Conservation (phyloP, 2,797 vertebrate species). For the Chelon labrosus region DNA sequence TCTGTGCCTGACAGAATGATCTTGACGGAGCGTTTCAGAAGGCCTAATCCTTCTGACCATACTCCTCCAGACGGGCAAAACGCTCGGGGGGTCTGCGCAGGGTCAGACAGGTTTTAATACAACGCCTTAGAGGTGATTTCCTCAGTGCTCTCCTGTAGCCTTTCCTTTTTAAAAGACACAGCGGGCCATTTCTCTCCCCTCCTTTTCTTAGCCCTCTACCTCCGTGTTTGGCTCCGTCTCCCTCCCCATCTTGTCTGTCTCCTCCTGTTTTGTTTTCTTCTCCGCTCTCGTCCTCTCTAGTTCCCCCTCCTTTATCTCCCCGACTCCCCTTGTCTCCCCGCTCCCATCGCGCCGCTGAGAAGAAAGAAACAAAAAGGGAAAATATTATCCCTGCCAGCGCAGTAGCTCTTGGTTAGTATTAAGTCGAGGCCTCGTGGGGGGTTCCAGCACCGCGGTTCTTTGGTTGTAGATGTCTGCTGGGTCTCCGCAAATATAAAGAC, state of each 20-base stretch:
- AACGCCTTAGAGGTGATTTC: conserved; percentile 77
- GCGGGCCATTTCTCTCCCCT: conserved; percentile 61
- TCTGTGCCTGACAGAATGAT: conserved; percentile 84
- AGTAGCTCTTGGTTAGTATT: conserved; percentile 74
- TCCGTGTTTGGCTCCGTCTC: conserved; percentile 39
- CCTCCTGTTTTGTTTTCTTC: conserved; percentile 61
- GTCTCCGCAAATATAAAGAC: conserved; percentile 67
- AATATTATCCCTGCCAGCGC: conserved; percentile 74
- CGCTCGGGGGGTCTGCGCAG: conserved; percentile 76
- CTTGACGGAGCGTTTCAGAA: conserved; percentile 87
- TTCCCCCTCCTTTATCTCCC: conserved; percentile 65
- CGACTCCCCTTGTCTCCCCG: conserved; percentile 60
- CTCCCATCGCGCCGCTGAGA: conserved; percentile 56
- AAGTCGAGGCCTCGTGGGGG: conserved; percentile 72
- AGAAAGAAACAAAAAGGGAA: conserved; percentile 71
- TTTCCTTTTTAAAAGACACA: conserved; percentile 75
- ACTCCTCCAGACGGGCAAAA: conserved; percentile 81
- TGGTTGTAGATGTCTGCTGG: conserved; percentile 66
- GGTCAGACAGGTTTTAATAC: conserved; percentile 82
- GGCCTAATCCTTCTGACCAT: conserved; percentile 82
- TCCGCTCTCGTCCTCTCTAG: conserved; percentile 49
- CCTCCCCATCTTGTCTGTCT: conserved; percentile 48
- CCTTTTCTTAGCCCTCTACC: conserved; percentile 26
- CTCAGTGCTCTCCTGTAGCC: conserved; percentile 72
- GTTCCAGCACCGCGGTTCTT: conserved; percentile 51